These are phyloP conservation scores for Hoplostethus atlanticus DNA, from an alignment of 2,797 vertebrate genomes.

Conservation along the genomic window DNA sequence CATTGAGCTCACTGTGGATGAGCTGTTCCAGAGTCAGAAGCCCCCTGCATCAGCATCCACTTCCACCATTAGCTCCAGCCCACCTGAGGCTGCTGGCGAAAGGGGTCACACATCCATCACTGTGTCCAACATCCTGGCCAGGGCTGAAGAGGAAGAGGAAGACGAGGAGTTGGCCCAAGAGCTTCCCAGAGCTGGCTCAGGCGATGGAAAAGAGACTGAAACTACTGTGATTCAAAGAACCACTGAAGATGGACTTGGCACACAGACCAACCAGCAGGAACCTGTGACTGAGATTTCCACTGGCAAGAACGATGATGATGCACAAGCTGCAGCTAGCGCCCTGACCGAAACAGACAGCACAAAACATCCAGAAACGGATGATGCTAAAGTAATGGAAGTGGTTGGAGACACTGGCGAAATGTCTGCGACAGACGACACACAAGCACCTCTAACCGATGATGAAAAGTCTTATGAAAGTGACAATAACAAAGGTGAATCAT, in stretches of 20 bases:
- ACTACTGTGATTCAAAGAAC: conserved; percentile 9
- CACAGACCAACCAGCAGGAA: conserved; percentile 36
- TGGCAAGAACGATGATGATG: conserved; percentile 1
- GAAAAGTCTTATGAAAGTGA: conserved; percentile 43
- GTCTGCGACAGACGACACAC: conserved; percentile 19
- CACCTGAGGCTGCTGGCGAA: conserved; percentile 42
- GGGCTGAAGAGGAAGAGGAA: conserved; percentile 40
- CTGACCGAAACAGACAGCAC: not conserved
- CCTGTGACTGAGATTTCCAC: conserved; percentile 7
- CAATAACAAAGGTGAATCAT: conserved; percentile 43
- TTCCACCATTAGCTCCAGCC: conserved; percentile 48
- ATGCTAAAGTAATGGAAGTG: conserved; percentile 23
- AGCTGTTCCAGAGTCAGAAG: conserved; percentile 46
- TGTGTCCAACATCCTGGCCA: conserved; percentile 80
- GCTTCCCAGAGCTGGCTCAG: conserved; percentile 25
- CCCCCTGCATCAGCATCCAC: conserved; percentile 40
- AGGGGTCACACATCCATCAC: conserved; percentile 57
- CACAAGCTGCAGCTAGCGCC: not conserved
- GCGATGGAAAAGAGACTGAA: conserved; percentile 34
- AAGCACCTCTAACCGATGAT: conserved; percentile 36
- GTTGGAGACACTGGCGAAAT: conserved; percentile 26
- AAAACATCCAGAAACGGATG: conserved; percentile 20
- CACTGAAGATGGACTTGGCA: conserved; percentile 17
- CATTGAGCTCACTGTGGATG: conserved; percentile 82
- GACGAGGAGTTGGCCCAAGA: conserved; percentile 18